Percentiles rank a stretch among this genome's conserved stretches.
phyloP scores from a whole-genome alignment of 1,140 invertebrate species.

The Bombus cullumanus region DNA sequence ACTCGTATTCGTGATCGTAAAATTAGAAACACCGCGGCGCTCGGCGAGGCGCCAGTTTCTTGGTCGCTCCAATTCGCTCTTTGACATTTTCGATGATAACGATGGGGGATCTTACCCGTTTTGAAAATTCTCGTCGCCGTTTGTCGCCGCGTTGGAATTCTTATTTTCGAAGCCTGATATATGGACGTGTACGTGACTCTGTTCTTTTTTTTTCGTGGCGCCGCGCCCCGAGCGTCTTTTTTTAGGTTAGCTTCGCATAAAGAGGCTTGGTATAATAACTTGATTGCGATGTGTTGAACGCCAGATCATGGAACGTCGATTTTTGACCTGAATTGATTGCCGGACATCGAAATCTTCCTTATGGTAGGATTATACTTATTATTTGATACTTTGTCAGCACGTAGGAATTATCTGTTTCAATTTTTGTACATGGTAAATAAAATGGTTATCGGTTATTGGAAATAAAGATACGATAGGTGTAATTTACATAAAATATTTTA shows the following conservation, averaged over 20 bases:
- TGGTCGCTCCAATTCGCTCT: conserved; percentile 49
- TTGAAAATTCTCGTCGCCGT: not conserved
- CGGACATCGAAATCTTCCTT: not conserved
- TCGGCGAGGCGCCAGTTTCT: conserved; percentile 54
- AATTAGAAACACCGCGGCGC: conserved; percentile 55
- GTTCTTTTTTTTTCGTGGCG: not conserved
- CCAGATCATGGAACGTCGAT: not conserved
- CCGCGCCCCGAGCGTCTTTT: not conserved
- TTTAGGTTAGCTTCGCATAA: not conserved
- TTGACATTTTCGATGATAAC: conserved; percentile 56
- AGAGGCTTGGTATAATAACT: not conserved
- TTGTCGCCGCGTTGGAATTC: not conserved
- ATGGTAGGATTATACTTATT: not conserved
- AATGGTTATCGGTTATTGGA: not conserved
- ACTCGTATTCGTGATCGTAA: conserved; percentile 42
- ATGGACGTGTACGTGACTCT: not conserved
- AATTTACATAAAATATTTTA: not conserved
- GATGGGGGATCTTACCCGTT: not conserved
- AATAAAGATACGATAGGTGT: not conserved
- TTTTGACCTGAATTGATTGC: not conserved
- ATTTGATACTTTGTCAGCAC: no score
- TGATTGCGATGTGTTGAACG: not conserved
- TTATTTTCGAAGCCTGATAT: not conserved
- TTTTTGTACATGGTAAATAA: not conserved
- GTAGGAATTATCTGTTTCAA: not conserved